phyloP scores from a whole-genome alignment of 2,888 invertebrate genomes.

The Callimorpha dominula region DNA sequence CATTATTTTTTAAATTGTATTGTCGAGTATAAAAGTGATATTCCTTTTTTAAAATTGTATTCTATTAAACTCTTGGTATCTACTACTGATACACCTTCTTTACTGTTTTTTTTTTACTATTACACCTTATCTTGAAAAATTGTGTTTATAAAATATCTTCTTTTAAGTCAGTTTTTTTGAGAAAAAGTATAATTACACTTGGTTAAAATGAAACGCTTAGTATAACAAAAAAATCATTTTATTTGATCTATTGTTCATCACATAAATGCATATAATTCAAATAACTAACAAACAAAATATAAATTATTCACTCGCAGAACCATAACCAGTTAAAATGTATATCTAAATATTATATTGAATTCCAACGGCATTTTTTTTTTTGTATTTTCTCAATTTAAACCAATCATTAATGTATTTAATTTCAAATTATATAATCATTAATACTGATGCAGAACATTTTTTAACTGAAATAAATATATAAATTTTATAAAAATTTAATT shows the following conservation, averaged over 20 bases:
- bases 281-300: conserved; percentile 55
- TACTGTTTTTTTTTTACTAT: no score
- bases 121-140: no score
- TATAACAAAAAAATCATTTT: conserved; percentile 63
- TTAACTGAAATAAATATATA: background rate
- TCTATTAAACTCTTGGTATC: background rate
- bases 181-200: background rate
- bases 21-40: background rate
- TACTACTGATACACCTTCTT: no score
- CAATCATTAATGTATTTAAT: background rate
- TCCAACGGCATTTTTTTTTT: conserved; percentile 13
- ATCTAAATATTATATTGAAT: conserved; percentile 20
- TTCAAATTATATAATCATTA: background rate
- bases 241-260: conserved; percentile 58
- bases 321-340: conserved; percentile 38
- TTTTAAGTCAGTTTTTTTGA: no score
- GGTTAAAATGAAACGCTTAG: conserved; percentile 38
- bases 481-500: background rate
- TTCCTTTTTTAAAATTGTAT: background rate
- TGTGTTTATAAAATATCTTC: no score
- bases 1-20: no score
- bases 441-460: conserved; percentile 1
- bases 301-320: conserved; percentile 52
- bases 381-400: background rate
- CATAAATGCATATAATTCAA: conserved; percentile 64